Conservation (phyloP, 2,113 vertebrate species). For the Machaerirhynchus nigripectus region DNA sequence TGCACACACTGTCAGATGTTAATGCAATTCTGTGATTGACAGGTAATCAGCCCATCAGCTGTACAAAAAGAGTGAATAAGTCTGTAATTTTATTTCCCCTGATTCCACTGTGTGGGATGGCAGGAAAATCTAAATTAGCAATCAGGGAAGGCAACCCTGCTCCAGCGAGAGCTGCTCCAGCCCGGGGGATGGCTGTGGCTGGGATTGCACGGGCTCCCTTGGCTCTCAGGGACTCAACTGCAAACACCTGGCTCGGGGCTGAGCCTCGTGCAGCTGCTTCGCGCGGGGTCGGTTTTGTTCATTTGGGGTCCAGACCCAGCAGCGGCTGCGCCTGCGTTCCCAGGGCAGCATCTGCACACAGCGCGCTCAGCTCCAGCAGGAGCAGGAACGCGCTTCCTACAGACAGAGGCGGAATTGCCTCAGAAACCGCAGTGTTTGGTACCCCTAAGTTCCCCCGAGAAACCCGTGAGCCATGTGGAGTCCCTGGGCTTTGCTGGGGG, state of each 20-base stretch:
- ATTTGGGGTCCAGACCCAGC: fast-evolving
- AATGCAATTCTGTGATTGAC: slow-evolving; percentile 82
- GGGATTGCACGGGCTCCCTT: background rate
- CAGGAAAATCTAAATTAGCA: slow-evolving; percentile 77
- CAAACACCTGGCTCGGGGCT: fast-evolving
- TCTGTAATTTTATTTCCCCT: slow-evolving; percentile 81
- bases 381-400: fast-evolving
- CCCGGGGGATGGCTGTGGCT: background rate
- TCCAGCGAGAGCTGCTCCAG: slow-evolving; percentile 1
- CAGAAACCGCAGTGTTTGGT: background rate
- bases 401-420: background rate
- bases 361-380: fast-evolving
- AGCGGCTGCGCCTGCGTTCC: fast-evolving
- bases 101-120: slow-evolving; percentile 74
- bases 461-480: fast-evolving
- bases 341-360: fast-evolving
- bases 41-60: slow-evolving; percentile 89
- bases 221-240: background rate
- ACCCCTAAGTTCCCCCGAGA: background rate
- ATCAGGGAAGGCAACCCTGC: slow-evolving; percentile 69
- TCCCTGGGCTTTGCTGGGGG: background rate
- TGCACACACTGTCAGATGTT: slow-evolving; percentile 88
- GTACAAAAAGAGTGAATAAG: slow-evolving; percentile 84
- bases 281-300: fast-evolving
- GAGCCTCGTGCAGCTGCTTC: background rate